Evolutionary conservation across 2,888 invertebrate species (phyloP), one percentile per base, ranked within the genome.

Genomic region (Orchesella flavescens): DNA sequence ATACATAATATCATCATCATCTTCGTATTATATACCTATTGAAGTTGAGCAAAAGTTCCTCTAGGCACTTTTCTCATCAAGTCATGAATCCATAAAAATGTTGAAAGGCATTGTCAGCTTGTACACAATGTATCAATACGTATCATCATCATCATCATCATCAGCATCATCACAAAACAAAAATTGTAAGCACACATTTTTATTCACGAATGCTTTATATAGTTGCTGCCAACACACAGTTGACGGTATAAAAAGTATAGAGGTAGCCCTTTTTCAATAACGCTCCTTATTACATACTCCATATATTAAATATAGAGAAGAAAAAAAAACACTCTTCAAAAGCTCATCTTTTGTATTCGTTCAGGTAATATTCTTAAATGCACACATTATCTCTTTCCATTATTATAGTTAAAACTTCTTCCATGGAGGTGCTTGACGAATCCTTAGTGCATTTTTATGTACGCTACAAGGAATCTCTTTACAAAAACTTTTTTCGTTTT

Each of bases 11-110:
- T 34, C 34, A 34, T 34, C 34, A 34, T 15, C 66, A 17, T 44
- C 46, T 17, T 12, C 17, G 10, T 59, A 12, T 19, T 44, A 34
- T 44, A 43, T 23, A 66, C 66, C 46, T 23, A 66, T 46, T 66
- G 49, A 69, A 69, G 19, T 19, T 57, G 69, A 61, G 53, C 10
- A 49, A 59, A 19, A 46, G 55, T 75, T 75, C 75, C 74, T 81
- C n/a, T 66, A 65, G 81, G 81, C 81, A 66, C 46, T 81, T 69
- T 81, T 61, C 65, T 73, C 66, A 59, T 74, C 75, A 81, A 68
- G 73, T 79, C 79, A 72, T 79, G 53, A 79, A 79, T 44, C 53
- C 57, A 79, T 72, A 65, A 79, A 66, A 63, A 79, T 55, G 72
- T 65, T 73, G 46, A 74, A 73, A 80, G 73, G 74, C 69, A 61